Conservation (phyloP, 2,797 vertebrate species). For the Pterois miles region DNA sequence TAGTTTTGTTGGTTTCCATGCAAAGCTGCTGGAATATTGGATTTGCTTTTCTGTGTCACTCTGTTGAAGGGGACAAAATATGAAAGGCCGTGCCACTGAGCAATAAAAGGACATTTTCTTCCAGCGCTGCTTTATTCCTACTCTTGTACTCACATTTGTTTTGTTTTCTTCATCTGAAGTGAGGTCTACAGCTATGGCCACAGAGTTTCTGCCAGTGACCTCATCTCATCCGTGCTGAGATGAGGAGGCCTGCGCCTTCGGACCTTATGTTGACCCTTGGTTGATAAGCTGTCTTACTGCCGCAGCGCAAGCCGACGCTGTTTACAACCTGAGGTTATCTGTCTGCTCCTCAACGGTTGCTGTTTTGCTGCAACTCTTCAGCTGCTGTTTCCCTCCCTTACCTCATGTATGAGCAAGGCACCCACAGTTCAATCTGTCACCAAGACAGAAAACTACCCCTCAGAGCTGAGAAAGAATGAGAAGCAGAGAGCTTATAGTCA, state of each 20-base stretch:
- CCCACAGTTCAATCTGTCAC: neutral
- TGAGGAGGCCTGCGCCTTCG: slow-evolving; percentile 9
- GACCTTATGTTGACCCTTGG: slow-evolving; percentile 45
- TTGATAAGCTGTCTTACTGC: slow-evolving; percentile 54
- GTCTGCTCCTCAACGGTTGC: slow-evolving; percentile 36
- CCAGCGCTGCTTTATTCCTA: neutral
- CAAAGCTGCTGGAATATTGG: slow-evolving; percentile 22
- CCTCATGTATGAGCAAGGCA: neutral
- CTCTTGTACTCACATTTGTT: neutral
- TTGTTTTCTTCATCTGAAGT: slow-evolving; percentile 46
- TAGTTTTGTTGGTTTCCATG: slow-evolving; percentile 1
- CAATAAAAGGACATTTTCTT: slow-evolving; percentile 20
- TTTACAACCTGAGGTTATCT: slow-evolving; percentile 73
- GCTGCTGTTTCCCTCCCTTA: slow-evolving; percentile 25
- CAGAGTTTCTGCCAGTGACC: slow-evolving; percentile 23
- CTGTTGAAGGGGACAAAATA: slow-evolving; percentile 7
- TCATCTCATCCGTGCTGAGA: slow-evolving; percentile 24
- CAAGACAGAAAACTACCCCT: slow-evolving; percentile 7
- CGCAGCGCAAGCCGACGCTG: slow-evolving; percentile 11
- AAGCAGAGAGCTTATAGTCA: slow-evolving; percentile 20
- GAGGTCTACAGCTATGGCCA: slow-evolving; percentile 4
- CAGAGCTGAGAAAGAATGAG: slow-evolving; percentile 6
- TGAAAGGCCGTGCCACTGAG: slow-evolving; percentile 14
- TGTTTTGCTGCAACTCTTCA: slow-evolving; percentile 32
- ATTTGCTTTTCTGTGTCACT: slow-evolving; percentile 13